Evolutionary conservation across 2,113 vertebrate genomes (phyloP).

Genomic region (Python bivittatus): DNA sequence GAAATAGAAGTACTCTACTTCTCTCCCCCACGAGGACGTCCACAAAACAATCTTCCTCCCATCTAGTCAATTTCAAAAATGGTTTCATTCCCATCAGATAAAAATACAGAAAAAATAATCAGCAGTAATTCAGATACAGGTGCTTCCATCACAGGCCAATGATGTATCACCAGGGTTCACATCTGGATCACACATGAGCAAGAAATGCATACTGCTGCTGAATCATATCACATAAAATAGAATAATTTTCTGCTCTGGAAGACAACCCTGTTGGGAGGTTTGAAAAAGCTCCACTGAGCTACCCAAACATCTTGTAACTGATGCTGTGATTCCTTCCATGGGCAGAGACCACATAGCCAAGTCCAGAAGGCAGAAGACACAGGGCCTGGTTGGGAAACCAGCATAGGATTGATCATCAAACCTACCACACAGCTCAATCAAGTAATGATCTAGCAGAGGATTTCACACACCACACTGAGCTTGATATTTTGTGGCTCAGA

Average conservation of each 20-base stretch:
- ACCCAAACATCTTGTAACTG: accelerated
- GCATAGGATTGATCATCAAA: no score
- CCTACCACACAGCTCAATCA: neutral
- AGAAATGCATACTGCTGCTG: neutral
- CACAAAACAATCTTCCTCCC: no score
- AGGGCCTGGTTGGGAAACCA: neutral
- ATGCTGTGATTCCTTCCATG: neutral
- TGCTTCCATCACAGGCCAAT: neutral
- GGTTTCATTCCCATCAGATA: no score
- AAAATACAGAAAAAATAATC: no score
- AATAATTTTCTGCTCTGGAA: neutral
- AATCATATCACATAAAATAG: neutral
- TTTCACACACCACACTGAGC: neutral
- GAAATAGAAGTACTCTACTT: no score
- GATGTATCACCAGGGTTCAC: accelerated
- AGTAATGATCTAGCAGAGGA: neutral
- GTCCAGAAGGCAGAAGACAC: neutral
- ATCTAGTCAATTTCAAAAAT: no score
- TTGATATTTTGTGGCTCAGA: neutral
- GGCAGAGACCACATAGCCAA: no score
- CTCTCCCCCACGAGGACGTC: no score
- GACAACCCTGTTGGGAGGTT: neutral
- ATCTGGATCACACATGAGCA: accelerated
- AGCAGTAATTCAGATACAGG: no score
- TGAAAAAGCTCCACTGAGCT: neutral